Base-by-base conservation (phyloP, 2,797 vertebrate species). In the Galaxias olidus region DNA sequence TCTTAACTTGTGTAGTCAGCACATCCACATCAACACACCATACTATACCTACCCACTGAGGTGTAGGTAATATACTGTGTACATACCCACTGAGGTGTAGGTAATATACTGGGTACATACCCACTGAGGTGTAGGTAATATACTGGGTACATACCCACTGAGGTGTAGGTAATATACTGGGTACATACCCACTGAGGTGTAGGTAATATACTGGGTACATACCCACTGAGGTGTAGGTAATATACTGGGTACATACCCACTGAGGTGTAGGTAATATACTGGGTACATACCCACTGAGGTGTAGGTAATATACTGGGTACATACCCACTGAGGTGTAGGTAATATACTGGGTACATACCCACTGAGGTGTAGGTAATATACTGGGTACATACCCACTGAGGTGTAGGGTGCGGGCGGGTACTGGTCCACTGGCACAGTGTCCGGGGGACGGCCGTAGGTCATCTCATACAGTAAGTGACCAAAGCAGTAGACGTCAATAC, bases 391-490 rank as follows among this genome's bases (percentile, higher is more conserved):
- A 99, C 97, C 96, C 69, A 98, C 90, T 65, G 92, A 82, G 19
- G 91, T 75, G 71, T 92, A 93, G 0, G 95, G 94, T 12, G 89
- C 91, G 12, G 91, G 83, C 18, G 96, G 93, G 73, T 90, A 97
- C 54, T 87, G 90, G 63, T 98, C 95, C 0, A 98, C 81, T 3
- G 97, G 96, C 56, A 96, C 79, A 0, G 79, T 78, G 76, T 97
- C 96, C 0, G 96, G 96, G 0, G 95, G 96, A 42, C 90, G 91
- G 19, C 96, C 96, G 0, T 97, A 99, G 0, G 94, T 95, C 95
- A 99, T 98, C 92, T 99, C 97, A 66, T 96, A 98, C 1, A 99
- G 86, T 84, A 98, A 92, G 79, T 96, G 94, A 64, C 97, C 97
- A 65, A 98, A 99, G 72, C 94, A 95, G 78, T 96, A 94, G 41